Base-by-base conservation (phyloP, 2,888 invertebrate species). In the Xiphydria camelus region DNA sequence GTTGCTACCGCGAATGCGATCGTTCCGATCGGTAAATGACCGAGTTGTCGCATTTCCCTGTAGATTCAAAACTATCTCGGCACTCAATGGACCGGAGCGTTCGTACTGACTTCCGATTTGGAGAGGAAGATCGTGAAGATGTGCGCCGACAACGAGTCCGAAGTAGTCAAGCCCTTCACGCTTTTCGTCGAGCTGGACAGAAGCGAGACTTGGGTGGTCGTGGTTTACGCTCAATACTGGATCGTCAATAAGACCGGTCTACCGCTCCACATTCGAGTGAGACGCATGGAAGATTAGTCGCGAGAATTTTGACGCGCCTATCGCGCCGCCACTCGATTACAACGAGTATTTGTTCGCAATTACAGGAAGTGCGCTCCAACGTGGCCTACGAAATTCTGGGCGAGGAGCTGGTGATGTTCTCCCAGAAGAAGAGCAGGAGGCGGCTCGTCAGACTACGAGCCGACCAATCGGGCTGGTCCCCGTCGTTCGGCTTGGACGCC, bases 161-260 rank as follows among this genome's bases (percentile, higher is more conserved):
- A 86, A 42, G 82, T 81, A 17, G 79, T 80, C 26, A 84, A 85
- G 57, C 83, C 87, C 58, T 78, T 89, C 55, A 80, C 83, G 15
- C 78, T 91, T 35, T 84, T 85, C 64, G 82, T 88, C 19, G 83
- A 84, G 54, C 79, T 86, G 14, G 84, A 84, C 46, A 79, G 84
- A 39, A 79, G 79, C 23, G 81, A 82, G 38, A 82, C 82, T 58
- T 83, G 85, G 75, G 82, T 85, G 51, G 73, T 91, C 41, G 81
- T 81, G 62, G 78, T 91, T 63, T 87, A 88, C 70, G 85, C 90
- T 1, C 89, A 90, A 10, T 92, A 88, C 73, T 94, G 94, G 93
- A 81, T 94, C 64, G 85, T 94, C 53, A 94, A 94, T 77, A 91
- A 91, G 76, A 89, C 91, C 3, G 89, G 89, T 9, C 76, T 94